These are phyloP conservation scores for Dioctria rufipes DNA, from an alignment of 2,888 invertebrate genomes.

Conservation along the genomic window DNA sequence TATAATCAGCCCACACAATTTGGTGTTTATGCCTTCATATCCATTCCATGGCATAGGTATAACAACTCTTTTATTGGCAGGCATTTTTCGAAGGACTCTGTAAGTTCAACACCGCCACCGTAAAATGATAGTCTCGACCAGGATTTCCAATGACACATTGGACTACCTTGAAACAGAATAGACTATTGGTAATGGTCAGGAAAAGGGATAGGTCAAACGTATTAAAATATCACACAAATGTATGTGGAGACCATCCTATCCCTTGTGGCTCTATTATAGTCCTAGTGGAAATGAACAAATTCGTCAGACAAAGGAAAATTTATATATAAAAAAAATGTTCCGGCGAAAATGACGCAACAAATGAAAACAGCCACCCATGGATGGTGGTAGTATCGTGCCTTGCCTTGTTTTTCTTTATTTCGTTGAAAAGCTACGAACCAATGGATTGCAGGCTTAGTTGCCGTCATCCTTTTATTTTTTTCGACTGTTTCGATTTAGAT, in stretches of 20 bases:
- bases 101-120: not conserved
- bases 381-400: not conserved
- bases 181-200: conserved; percentile 1
- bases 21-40: too few species aligned
- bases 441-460: conserved; percentile 5
- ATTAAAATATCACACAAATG: too few species aligned
- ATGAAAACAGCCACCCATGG: not conserved
- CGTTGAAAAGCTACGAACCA: not conserved
- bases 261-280: too few species aligned
- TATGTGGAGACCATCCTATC: not conserved
- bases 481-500: not conserved
- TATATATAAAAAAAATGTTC: conserved; percentile 5
- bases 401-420: not conserved
- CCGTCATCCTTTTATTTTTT: too few species aligned
- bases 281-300: not conserved
- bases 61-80: too few species aligned
- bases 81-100: not conserved
- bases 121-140: not conserved
- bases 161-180: not conserved
- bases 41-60: not conserved
- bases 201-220: conserved; percentile 13
- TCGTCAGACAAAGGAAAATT: conserved; percentile 1
- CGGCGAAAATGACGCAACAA: conserved; percentile 42
- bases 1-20: not conserved
- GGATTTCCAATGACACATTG: not conserved